Conservation (phyloP, 2,888 invertebrate genomes). For the Cacoxenus indagator region DNA sequence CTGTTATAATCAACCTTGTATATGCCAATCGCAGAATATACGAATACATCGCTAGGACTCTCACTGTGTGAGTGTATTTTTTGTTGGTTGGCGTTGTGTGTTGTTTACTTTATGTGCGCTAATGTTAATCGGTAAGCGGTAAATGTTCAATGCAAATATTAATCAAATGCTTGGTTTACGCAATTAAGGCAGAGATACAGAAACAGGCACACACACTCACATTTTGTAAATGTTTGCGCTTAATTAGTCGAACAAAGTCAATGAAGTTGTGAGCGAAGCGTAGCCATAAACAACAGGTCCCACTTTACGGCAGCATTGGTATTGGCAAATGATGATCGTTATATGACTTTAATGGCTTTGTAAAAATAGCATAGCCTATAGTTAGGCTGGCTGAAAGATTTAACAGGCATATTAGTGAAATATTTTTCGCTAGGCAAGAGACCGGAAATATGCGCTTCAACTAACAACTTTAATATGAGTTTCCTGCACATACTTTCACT, state of each 20-base stretch:
- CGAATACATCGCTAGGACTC: too few relatives aligned
- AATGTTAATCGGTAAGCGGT: conserved; percentile 34
- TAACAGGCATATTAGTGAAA: neutral
- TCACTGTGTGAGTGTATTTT: neutral
- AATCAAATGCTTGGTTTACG: conserved; percentile 58
- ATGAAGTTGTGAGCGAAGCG: neutral
- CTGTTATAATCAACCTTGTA: neutral
- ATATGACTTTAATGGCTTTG: too few relatives aligned
- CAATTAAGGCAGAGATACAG: conserved; percentile 44
- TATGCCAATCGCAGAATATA: too few relatives aligned
- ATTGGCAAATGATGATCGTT: too few relatives aligned
- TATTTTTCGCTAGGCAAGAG: neutral
- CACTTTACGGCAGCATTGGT: neutral
- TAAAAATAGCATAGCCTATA: neutral
- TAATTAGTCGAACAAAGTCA: conserved; percentile 42
- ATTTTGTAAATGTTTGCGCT: conserved; percentile 25
- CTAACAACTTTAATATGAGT: conserved; percentile 1
- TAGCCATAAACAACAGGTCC: neutral
- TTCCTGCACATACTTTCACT: neutral
- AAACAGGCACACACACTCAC: conserved; percentile 8
- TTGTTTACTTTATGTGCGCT: neutral
- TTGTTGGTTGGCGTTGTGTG: too few relatives aligned
- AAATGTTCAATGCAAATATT: conserved; percentile 58
- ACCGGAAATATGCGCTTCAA: conserved; percentile 8
- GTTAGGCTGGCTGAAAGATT: neutral